Conservation (phyloP, 2,113 vertebrate genomes). For the Excalfactoria chinensis region DNA sequence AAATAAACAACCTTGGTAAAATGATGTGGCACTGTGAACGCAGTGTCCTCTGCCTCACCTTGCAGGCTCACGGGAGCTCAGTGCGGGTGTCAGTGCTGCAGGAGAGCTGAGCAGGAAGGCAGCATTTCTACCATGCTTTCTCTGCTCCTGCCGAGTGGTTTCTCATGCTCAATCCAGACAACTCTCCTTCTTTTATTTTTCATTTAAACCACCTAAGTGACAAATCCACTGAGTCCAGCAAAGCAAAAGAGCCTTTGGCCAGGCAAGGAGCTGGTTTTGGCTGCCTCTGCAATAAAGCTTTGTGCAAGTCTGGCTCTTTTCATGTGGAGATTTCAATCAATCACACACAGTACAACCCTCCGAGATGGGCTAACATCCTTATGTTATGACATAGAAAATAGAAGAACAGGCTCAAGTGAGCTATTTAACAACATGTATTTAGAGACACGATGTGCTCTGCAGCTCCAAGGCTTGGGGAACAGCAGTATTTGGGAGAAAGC, state of each 20-base stretch:
- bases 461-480: background rate
- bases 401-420: background rate
- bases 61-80: background rate
- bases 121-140: fast-evolving
- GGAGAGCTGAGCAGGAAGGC: background rate
- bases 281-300: background rate
- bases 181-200: background rate
- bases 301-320: background rate
- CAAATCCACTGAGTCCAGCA: background rate
- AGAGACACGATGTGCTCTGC: background rate
- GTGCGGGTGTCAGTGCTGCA: fast-evolving
- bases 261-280: background rate
- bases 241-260: background rate
- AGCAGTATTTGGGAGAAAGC: background rate
- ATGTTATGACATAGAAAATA: background rate
- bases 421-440: background rate
- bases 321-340: background rate
- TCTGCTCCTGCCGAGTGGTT: background rate
- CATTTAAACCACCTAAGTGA: background rate
- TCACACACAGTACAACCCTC: background rate
- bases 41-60: background rate
- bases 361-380: background rate
- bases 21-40: background rate
- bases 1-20: conserved; percentile 9
- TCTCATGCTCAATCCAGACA: background rate